phyloP scores from a whole-genome alignment of 2,797 vertebrate species.

The Cossypha caffra region DNA sequence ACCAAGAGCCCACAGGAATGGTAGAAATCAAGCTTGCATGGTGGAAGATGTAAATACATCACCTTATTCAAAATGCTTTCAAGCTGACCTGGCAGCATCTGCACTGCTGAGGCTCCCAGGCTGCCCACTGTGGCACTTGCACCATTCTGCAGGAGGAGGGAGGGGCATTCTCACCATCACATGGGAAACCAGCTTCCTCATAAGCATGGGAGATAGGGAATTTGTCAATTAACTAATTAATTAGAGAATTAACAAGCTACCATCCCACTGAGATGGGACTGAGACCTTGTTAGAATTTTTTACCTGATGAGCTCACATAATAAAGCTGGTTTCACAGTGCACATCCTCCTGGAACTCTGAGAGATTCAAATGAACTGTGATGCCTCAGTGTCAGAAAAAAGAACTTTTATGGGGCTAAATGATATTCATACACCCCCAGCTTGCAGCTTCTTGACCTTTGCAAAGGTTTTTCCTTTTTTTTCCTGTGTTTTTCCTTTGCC shows the following conservation, averaged over 20 bases:
- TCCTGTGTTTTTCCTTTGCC: neutral
- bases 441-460: neutral
- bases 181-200: neutral
- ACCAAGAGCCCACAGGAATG: neutral
- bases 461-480: neutral
- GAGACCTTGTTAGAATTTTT: neutral
- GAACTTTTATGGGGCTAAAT: neutral
- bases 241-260: neutral
- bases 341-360: neutral
- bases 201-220: neutral
- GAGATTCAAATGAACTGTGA: neutral
- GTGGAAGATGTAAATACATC: neutral
- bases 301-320: neutral
- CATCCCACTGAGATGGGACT: neutral
- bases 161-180: neutral
- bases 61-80: neutral
- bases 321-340: neutral
- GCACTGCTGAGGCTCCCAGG: neutral
- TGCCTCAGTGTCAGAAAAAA: neutral
- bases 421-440: neutral
- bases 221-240: neutral
- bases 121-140: neutral
- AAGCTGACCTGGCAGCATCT: neutral
- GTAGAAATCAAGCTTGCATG: neutral
- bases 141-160: fast-evolving